These are phyloP conservation scores for Papilio xuthus DNA, from an alignment of 1,140 invertebrate genomes.

Conservation along the genomic window DNA sequence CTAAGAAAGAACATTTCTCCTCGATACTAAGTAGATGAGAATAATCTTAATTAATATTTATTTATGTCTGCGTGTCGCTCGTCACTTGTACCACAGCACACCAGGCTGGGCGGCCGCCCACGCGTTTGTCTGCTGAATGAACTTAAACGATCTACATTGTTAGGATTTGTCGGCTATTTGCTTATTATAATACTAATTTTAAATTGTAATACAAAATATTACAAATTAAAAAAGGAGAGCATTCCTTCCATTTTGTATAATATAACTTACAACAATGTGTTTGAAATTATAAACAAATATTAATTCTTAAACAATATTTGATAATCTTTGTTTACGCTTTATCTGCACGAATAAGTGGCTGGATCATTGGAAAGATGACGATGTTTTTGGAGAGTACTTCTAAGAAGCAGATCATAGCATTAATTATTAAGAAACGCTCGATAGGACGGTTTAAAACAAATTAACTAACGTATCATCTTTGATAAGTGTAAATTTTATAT, in stretches of 20 bases:
- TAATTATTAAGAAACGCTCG: neutral
- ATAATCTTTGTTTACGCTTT: too few species aligned
- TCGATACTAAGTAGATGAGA: too few species aligned
- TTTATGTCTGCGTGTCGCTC: neutral
- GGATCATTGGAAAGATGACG: neutral
- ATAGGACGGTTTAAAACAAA: neutral
- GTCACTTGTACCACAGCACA: neutral
- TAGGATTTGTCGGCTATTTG: neutral
- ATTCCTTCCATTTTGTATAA: too few species aligned
- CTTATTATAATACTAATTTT: too few species aligned
- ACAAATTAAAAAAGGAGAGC: too few species aligned
- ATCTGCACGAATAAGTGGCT: neutral
- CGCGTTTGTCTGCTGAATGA: slow-evolving; percentile 29
- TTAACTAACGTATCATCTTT: neutral
- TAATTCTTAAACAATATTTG: too few species aligned
- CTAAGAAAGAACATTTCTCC: too few species aligned
- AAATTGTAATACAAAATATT: too few species aligned
- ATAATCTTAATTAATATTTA: neutral
- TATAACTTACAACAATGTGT: too few species aligned
- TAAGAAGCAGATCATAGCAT: neutral
- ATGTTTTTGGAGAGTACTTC: neutral
- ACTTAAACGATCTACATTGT: neutral
- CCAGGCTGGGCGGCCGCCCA: slow-evolving; percentile 8
- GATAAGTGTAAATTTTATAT: neutral
- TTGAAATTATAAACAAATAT: too few species aligned